Conservation (phyloP, 2,888 invertebrate genomes). For the Taphrorychus bicolor region DNA sequence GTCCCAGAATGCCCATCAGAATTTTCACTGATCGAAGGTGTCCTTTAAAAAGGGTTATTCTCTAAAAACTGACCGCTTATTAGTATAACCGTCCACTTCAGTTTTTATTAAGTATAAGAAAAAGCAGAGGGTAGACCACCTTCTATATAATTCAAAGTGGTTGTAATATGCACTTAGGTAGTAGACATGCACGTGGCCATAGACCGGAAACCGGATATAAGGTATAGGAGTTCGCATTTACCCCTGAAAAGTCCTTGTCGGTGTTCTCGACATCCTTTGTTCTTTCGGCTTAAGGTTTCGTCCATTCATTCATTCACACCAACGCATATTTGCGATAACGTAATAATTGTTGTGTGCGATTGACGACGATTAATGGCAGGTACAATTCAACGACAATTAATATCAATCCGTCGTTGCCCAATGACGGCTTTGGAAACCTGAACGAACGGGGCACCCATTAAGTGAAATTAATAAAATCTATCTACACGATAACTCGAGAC, state of each 20-base stretch:
- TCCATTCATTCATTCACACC: constrained; percentile 24
- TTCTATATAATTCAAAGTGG: too few relatives aligned
- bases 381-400: not conserved
- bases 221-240: constrained; percentile 46
- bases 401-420: not conserved
- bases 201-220: constrained; percentile 52
- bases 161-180: constrained; percentile 42
- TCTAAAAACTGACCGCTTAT: too few relatives aligned
- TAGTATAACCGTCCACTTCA: too few relatives aligned
- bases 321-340: too few relatives aligned
- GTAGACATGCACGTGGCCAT: constrained; percentile 44
- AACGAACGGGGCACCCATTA: constrained; percentile 1
- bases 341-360: not conserved
- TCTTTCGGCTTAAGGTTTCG: constrained; percentile 19
- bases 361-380: not conserved
- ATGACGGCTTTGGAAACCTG: constrained; percentile 5
- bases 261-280: constrained; percentile 22
- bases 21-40: too few relatives aligned
- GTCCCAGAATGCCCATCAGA: too few relatives aligned
- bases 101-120: too few relatives aligned
- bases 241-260: constrained; percentile 32
- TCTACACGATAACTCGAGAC: constrained; percentile 20
- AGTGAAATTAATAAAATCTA: constrained; percentile 13
- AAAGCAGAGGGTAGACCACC: too few relatives aligned
- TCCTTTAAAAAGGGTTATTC: too few relatives aligned